Conservation (phyloP, 2,113 vertebrate species). For the Centrocercus urophasianus region DNA sequence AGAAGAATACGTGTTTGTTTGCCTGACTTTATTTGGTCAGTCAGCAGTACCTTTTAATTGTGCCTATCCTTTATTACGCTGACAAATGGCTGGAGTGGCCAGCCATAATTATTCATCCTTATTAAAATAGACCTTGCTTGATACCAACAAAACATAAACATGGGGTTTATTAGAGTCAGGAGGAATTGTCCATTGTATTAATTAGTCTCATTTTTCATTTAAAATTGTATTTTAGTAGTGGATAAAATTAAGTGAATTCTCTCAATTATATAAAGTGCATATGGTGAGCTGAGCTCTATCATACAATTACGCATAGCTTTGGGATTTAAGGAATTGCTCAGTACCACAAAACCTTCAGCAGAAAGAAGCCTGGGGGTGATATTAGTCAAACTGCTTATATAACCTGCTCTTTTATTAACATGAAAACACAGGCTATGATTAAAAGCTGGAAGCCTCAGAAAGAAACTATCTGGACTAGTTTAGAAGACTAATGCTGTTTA, state of each 20-base stretch:
- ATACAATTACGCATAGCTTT: conserved; percentile 33
- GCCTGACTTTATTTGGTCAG: neutral
- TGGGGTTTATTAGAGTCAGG: conserved; percentile 17
- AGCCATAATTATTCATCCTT: neutral
- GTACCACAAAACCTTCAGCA: conserved; percentile 51
- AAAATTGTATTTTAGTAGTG: conserved; percentile 1
- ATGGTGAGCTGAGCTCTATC: neutral
- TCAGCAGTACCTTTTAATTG: conserved; percentile 20
- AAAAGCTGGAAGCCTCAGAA: conserved; percentile 58
- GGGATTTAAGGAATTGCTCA: conserved; percentile 39
- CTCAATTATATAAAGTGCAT: conserved; percentile 34
- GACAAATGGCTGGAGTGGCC: conserved; percentile 16
- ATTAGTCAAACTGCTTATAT: conserved; percentile 65
- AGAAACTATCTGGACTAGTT: conserved; percentile 15
- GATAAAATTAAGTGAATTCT: conserved; percentile 58
- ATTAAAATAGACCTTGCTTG: conserved; percentile 28
- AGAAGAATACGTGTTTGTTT: neutral
- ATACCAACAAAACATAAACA: conserved; percentile 19
- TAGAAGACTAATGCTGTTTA: conserved; percentile 7
- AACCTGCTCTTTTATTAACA: conserved; percentile 61
- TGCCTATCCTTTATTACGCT: neutral
- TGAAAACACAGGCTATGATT: conserved; percentile 60
- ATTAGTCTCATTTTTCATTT: conserved; percentile 41
- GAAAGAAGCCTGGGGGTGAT: conserved; percentile 39
- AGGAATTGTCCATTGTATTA: conserved; percentile 18